Conservation (phyloP, 1,140 invertebrate species). For the Cheumatopsyche charites region DNA sequence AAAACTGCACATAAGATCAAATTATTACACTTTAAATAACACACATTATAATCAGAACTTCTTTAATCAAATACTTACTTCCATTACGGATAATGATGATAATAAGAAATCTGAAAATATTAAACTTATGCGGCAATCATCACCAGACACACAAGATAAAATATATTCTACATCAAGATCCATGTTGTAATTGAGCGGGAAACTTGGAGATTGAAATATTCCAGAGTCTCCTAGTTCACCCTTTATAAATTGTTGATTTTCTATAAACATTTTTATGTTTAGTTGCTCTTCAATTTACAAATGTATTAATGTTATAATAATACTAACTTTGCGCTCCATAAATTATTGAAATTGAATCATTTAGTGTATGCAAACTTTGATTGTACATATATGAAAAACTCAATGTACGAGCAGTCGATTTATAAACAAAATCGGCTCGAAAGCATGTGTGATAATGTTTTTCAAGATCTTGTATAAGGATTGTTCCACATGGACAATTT, state of each 20-base stretch:
- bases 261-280: constrained; percentile 57
- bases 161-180: constrained; percentile 69
- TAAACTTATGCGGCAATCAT: constrained; percentile 64
- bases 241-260: constrained; percentile 64
- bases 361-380: constrained; percentile 20
- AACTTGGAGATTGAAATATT: constrained; percentile 63
- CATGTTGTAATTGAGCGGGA: constrained; percentile 68
- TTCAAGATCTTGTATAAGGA: constrained; percentile 38
- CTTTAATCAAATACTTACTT: constrained; percentile 64
- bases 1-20: constrained; percentile 61
- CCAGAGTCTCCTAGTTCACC: constrained; percentile 54
- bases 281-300: neutral
- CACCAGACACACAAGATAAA: constrained; percentile 59
- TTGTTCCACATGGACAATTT: constrained; percentile 39
- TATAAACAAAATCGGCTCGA: constrained; percentile 25
- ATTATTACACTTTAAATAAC: neutral
- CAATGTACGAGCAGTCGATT: constrained; percentile 36
- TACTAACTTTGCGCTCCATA: constrained; percentile 41
- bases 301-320: neutral
- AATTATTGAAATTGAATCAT: constrained; percentile 19
- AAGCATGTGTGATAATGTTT: constrained; percentile 26
- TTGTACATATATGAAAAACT: constrained; percentile 24
- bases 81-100: constrained; percentile 68
- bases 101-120: constrained; percentile 73
- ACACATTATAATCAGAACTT: constrained; percentile 28